These are phyloP conservation scores for Karalla daura DNA, from an alignment of 2,797 vertebrate species.

Conservation along the genomic window DNA sequence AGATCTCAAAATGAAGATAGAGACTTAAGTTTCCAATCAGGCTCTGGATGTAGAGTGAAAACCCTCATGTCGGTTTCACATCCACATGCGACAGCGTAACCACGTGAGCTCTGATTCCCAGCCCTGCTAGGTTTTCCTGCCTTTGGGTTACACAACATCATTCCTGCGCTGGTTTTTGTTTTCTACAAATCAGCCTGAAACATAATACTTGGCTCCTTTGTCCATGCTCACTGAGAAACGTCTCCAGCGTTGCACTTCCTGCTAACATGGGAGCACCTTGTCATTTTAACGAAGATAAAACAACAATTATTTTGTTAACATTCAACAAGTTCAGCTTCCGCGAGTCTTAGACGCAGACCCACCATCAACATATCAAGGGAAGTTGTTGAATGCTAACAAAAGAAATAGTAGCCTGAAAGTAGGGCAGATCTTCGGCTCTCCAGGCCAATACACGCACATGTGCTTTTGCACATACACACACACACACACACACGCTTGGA, in stretches of 20 bases:
- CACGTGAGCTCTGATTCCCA: background rate
- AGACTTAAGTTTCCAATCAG: no score
- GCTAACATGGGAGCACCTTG: slow-evolving; percentile 48
- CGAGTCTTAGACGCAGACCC: slow-evolving; percentile 48
- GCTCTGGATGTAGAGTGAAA: no score
- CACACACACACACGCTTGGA: slow-evolving; percentile 35
- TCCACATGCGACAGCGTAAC: no score
- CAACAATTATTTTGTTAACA: slow-evolving; percentile 73
- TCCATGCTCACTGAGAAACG: slow-evolving; percentile 42
- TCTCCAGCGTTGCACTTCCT: slow-evolving; percentile 51
- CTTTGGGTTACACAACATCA: background rate
- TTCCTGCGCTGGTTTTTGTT: no score
- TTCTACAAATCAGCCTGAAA: no score
- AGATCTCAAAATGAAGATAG: no score
- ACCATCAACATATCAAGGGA: slow-evolving; percentile 62
- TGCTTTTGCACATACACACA: slow-evolving; percentile 49
- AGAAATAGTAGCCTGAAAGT: slow-evolving; percentile 59
- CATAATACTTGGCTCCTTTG: slow-evolving; percentile 37
- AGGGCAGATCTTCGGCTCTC: slow-evolving; percentile 51
- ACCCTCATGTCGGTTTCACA: no score
- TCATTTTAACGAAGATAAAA: slow-evolving; percentile 70
- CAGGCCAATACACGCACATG: slow-evolving; percentile 51
- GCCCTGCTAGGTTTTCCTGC: no score
- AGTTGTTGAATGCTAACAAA: slow-evolving; percentile 63
- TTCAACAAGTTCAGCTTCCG: slow-evolving; percentile 68